These are phyloP conservation scores for Caloenas nicobarica DNA, from an alignment of 2,113 vertebrate genomes.

Conservation along the genomic window DNA sequence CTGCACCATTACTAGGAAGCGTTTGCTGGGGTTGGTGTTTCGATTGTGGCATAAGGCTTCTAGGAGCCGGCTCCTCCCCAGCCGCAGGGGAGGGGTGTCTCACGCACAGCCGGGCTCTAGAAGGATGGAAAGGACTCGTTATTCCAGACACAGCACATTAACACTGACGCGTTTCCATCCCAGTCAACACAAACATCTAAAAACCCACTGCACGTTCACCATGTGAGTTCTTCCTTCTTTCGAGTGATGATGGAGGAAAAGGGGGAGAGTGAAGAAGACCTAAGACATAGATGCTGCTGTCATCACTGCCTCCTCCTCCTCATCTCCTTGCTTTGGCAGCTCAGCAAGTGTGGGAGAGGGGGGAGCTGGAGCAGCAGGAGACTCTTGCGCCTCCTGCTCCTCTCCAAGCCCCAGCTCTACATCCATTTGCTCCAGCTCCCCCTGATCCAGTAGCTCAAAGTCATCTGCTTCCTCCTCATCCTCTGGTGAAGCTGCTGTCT, in stretches of 20 bases:
- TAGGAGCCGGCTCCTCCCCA: conserved; percentile 3
- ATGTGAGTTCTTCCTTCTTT: conserved; percentile 48
- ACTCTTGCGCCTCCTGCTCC: conserved; percentile 53
- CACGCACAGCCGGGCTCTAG: conserved; percentile 40
- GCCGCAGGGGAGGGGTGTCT: not conserved
- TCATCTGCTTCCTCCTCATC: conserved; percentile 86
- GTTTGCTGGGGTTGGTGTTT: conserved; percentile 44
- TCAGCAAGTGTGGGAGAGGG: not conserved
- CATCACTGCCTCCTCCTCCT: conserved; percentile 50
- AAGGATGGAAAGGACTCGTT: conserved; percentile 48
- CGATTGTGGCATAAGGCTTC: conserved; percentile 30
- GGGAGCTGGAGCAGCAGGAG: conserved; percentile 6
- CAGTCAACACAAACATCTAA: conserved; percentile 46
- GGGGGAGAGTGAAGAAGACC: not conserved
- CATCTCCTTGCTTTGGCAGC: conserved; percentile 52
- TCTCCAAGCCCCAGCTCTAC: conserved; percentile 81
- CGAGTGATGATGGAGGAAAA: conserved; percentile 36
- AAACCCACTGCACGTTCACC: conserved; percentile 27
- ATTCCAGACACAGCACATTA: conserved; percentile 66
- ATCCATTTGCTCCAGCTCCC: conserved; percentile 92
- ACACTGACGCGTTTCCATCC: conserved; percentile 47
- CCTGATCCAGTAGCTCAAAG: conserved; percentile 99
- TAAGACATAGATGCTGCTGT: conserved; percentile 57
- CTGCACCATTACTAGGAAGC: conserved; percentile 71
- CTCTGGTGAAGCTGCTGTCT: conserved; percentile 44